These are phyloP conservation scores for Geodia barretti DNA, from an alignment of 37 sponge, comb jelly and placozoan genomes.

Conservation along the genomic window DNA sequence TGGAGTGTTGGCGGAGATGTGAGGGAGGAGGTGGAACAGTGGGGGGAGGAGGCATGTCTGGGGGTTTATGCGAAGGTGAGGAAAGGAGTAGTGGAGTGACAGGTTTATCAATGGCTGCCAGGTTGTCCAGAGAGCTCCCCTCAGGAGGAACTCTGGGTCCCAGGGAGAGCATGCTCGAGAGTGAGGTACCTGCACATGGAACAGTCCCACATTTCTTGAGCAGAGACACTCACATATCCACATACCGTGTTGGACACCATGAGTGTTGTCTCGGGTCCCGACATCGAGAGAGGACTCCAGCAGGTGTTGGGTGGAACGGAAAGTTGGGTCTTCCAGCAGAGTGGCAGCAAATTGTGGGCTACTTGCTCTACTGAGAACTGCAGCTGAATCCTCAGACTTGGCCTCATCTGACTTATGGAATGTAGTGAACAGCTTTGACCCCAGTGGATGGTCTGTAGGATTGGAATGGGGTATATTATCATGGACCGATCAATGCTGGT, in stretches of 20 bases:
- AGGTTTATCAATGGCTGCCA: neutral
- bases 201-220: too few species aligned
- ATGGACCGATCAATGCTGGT: too few species aligned
- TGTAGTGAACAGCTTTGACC: neutral
- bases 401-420: neutral
- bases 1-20: neutral
- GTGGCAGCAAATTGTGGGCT: neutral
- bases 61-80: neutral
- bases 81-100: neutral
- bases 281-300: neutral
- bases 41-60: neutral
- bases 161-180: neutral
- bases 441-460: neutral
- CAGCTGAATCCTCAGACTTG: neutral
- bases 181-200: neutral
- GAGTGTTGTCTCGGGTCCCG: neutral
- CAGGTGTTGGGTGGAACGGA: neutral
- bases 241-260: too few species aligned
- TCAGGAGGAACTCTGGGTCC: neutral
- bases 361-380: neutral
- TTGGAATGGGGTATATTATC: too few species aligned
- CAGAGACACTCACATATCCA: too few species aligned
- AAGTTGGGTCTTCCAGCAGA: too few species aligned
- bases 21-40: neutral
- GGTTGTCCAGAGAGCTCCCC: neutral